Evolutionary conservation across 2,113 vertebrate genomes (phyloP).

Genomic region (Poecile atricapillus): DNA sequence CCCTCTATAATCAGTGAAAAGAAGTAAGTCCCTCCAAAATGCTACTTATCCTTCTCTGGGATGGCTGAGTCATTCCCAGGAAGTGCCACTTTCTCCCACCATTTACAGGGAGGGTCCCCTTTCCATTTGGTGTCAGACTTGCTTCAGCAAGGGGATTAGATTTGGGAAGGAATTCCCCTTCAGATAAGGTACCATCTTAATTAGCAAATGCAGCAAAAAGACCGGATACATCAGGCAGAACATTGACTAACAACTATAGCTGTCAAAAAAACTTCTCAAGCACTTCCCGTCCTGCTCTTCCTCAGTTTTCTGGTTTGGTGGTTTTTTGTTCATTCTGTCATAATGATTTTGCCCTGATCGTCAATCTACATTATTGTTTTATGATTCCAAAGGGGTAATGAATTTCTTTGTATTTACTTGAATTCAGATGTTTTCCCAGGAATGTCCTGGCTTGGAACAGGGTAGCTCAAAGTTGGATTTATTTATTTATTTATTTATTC

Average conservation of each 20-base stretch:
- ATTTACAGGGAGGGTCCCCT: background rate
- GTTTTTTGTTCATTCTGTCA: background rate
- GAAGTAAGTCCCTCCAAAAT: background rate
- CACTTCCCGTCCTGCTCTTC: rapidly evolving
- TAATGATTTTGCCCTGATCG: background rate
- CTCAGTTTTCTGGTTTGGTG: background rate
- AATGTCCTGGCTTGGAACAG: background rate
- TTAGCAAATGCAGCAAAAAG: background rate
- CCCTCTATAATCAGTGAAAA: background rate
- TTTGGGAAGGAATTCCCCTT: no score
- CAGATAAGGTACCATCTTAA: background rate
- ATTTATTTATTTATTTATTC: rapidly evolving
- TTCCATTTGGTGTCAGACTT: background rate
- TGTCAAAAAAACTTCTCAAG: background rate
- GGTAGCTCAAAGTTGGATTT: background rate
- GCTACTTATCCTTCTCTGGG: background rate
- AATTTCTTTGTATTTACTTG: background rate
- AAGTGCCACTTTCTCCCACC: background rate
- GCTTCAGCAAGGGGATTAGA: background rate
- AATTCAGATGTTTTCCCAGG: background rate
- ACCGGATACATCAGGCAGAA: background rate
- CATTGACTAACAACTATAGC: rapidly evolving
- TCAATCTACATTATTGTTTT: background rate
- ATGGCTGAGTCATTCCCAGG: background rate
- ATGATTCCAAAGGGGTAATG: background rate